phyloP scores from a whole-genome alignment of 2,888 invertebrate genomes.

The Ormyrus labotus region DNA sequence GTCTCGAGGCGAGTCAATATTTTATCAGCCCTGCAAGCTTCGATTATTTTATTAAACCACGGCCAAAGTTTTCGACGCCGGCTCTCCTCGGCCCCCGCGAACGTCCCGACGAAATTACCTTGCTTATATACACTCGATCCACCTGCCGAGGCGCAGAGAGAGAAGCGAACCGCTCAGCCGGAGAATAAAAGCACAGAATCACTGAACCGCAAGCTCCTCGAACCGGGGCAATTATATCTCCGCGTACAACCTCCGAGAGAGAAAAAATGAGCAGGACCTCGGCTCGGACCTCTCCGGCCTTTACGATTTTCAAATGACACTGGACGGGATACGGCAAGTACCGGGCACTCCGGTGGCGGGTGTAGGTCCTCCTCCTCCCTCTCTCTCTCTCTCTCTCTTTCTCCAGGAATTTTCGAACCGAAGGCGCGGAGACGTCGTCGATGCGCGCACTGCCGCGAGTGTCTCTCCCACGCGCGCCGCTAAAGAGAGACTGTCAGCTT shows the following conservation, averaged over 20 bases:
- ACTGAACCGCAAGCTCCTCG: background rate
- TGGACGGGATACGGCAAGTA: background rate
- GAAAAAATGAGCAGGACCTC: background rate
- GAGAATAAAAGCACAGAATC: too few species aligned
- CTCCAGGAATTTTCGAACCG: constrained; percentile 7
- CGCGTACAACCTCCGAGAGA: background rate
- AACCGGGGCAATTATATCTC: constrained; percentile 22
- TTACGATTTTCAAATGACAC: constrained; percentile 19
- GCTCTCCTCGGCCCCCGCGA: too few species aligned
- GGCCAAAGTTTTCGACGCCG: too few species aligned
- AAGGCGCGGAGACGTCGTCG: background rate
- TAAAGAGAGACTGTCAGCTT: constrained; percentile 43
- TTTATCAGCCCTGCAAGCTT: too few species aligned
- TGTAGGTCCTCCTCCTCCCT: background rate
- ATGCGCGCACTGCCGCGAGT: background rate
- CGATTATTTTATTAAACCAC: too few species aligned
- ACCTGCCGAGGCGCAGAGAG: too few species aligned
- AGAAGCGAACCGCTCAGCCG: too few species aligned
- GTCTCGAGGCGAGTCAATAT: too few species aligned
- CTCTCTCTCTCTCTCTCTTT: constrained; percentile 4
- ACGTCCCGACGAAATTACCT: too few species aligned
- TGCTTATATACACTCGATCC: too few species aligned
- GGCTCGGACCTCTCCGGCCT: background rate
- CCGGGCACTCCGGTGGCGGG: background rate
- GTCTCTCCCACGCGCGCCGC: constrained; percentile 50